These are phyloP conservation scores for Thymelicus sylvestris DNA, from an alignment of 2,888 invertebrate species.

Conservation along the genomic window DNA sequence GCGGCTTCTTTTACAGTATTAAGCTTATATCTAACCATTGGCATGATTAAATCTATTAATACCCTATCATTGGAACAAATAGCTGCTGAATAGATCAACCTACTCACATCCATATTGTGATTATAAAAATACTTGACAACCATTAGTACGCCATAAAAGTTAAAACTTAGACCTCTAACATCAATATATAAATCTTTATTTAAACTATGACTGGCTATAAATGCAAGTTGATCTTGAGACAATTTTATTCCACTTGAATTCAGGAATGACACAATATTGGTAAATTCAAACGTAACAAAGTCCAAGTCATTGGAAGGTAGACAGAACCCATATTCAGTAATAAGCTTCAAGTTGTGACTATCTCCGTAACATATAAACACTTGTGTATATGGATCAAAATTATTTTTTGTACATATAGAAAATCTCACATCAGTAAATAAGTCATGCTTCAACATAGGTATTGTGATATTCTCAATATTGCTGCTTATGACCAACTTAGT, in stretches of 20 bases:
- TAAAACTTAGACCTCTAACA: slow-evolving; percentile 87
- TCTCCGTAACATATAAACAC: slow-evolving; percentile 95
- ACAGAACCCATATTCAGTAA: slow-evolving; percentile 95
- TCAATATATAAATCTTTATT: slow-evolving; percentile 87
- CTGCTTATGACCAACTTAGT: slow-evolving; percentile 68
- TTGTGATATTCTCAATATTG: slow-evolving; percentile 59
- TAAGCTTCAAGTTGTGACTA: slow-evolving; percentile 91
- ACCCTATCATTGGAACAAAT: slow-evolving; percentile 69
- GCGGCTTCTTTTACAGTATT: slow-evolving; percentile 60
- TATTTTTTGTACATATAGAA: slow-evolving; percentile 77
- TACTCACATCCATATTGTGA: slow-evolving; percentile 68
- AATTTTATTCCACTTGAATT: slow-evolving; percentile 62
- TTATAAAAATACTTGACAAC: slow-evolving; percentile 77
- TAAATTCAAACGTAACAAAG: slow-evolving; percentile 85
- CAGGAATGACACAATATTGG: slow-evolving; percentile 78
- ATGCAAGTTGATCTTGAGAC: slow-evolving; percentile 85
- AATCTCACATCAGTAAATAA: slow-evolving; percentile 72
- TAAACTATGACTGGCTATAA: slow-evolving; percentile 86
- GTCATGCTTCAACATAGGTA: slow-evolving; percentile 59
- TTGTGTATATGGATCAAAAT: slow-evolving; percentile 87
- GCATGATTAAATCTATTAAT: slow-evolving; percentile 68
- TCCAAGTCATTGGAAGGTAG: slow-evolving; percentile 88
- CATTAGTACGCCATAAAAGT: slow-evolving; percentile 82
- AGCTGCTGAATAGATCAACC: slow-evolving; percentile 75
- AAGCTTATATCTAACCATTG: slow-evolving; percentile 66